These are phyloP conservation scores for Cyaniris semiargus DNA, from an alignment of 2,888 invertebrate species.

Conservation along the genomic window DNA sequence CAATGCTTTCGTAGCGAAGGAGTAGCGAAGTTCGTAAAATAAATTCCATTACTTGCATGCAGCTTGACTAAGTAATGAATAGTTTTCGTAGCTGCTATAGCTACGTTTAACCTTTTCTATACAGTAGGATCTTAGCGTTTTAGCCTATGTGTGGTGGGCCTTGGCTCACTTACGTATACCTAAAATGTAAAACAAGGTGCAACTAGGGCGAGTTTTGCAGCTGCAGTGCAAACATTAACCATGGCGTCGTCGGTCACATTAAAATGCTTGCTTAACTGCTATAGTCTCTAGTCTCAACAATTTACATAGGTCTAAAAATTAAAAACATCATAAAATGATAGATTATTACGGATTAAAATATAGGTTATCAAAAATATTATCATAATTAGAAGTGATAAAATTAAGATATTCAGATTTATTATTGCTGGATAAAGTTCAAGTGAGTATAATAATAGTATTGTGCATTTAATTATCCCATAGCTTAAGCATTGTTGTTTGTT, in stretches of 20 bases:
- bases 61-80: background rate
- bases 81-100: background rate
- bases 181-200: constrained; percentile 25
- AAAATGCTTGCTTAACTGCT: background rate
- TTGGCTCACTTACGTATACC: constrained; percentile 13
- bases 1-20: no score
- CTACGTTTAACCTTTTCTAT: background rate
- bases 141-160: background rate
- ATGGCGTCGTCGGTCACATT: background rate
- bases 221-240: background rate
- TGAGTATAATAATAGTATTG: no score
- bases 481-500: no score
- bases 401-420: no score
- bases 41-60: no score
- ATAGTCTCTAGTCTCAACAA: background rate
- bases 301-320: no score
- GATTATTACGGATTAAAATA: background rate
- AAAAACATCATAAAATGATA: background rate
- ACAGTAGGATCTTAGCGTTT: background rate
- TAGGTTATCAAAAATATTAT: no score
- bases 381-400: no score
- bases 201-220: constrained; percentile 16
- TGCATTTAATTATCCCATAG: no score
- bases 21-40: background rate
- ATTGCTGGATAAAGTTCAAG: no score